phyloP scores from a whole-genome alignment of 2,797 vertebrate species.

The Epinephelus awoara region DNA sequence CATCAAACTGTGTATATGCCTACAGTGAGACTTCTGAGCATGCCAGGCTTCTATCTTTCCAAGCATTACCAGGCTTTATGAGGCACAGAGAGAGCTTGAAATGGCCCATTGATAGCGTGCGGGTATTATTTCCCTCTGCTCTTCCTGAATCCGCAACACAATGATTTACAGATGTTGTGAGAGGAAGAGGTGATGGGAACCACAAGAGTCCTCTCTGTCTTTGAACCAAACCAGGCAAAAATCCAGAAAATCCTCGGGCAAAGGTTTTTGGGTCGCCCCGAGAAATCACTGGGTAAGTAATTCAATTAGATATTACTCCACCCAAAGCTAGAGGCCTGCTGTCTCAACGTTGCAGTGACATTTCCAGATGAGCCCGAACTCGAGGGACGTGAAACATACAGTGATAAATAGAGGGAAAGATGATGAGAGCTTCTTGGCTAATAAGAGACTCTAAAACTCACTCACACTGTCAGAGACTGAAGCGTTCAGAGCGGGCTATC shows the following conservation, averaged over 20 bases:
- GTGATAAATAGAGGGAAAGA: slow-evolving; percentile 19
- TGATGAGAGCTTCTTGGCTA: slow-evolving; percentile 13
- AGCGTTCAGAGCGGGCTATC: slow-evolving; percentile 30
- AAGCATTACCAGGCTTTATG: slow-evolving; percentile 67
- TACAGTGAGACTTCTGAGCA: slow-evolving; percentile 14
- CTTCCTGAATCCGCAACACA: slow-evolving; percentile 62
- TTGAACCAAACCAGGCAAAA: slow-evolving; percentile 53
- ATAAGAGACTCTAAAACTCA: slow-evolving; percentile 8
- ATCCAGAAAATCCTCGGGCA: slow-evolving; percentile 56
- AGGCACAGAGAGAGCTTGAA: slow-evolving; percentile 66
- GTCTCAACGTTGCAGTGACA: slow-evolving; percentile 30
- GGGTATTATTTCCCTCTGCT: slow-evolving; percentile 69
- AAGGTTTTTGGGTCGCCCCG: slow-evolving; percentile 25
- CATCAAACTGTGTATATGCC: slow-evolving; percentile 25
- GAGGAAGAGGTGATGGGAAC: slow-evolving; percentile 61
- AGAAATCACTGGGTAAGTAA: slow-evolving; percentile 51
- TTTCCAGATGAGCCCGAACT: slow-evolving; percentile 11
- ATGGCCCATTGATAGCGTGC: slow-evolving; percentile 70
- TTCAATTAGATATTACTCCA: slow-evolving; percentile 41
- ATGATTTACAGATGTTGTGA: slow-evolving; percentile 81
- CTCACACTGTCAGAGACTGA: slow-evolving; percentile 34
- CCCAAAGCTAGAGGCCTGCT: slow-evolving; percentile 28
- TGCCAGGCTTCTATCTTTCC: slow-evolving; percentile 41
- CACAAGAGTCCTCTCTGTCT: slow-evolving; percentile 51
- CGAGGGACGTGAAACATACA: slow-evolving; percentile 3